Conservation (phyloP, 2,797 vertebrate genomes). For the Streptopelia turtur region DNA sequence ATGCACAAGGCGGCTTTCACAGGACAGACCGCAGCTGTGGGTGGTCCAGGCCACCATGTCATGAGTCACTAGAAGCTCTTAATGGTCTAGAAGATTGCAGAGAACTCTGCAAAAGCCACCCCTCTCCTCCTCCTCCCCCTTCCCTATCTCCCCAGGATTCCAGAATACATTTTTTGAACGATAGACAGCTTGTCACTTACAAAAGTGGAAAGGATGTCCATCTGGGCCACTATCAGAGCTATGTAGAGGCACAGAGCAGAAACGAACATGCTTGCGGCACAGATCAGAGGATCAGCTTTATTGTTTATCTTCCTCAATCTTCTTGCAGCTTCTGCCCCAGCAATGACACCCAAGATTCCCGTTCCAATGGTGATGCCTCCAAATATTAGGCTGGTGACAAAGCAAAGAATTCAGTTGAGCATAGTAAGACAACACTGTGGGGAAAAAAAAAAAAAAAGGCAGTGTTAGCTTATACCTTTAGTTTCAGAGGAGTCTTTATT, state of each 20-base stretch:
- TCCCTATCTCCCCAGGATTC: neutral
- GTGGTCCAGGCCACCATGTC: neutral
- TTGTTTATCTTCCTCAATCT: conserved; percentile 78
- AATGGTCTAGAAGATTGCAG: neutral
- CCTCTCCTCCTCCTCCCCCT: neutral
- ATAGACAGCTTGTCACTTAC: conserved; percentile 77
- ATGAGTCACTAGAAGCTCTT: neutral
- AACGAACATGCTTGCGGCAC: conserved; percentile 85
- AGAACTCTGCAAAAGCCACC: neutral
- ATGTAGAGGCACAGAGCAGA: conserved; percentile 85
- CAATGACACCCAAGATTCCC: conserved; percentile 85
- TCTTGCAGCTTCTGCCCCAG: conserved; percentile 82
- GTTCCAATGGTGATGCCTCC: conserved; percentile 86
- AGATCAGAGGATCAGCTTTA: conserved; percentile 89
- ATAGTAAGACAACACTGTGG: neutral
- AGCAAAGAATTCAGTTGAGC: conserved; percentile 9
- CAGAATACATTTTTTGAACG: neutral
- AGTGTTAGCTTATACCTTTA: neutral
- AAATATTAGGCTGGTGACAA: conserved; percentile 84
- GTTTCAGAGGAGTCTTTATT: neutral
- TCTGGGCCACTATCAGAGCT: conserved; percentile 81
- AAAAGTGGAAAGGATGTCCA: conserved; percentile 82
- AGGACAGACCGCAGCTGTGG: neutral
- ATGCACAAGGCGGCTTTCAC: fast-evolving
- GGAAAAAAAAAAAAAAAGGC: neutral